Evolutionary conservation across 2,888 invertebrate species (phyloP).

Genomic region (Dendrolimus houi): DNA sequence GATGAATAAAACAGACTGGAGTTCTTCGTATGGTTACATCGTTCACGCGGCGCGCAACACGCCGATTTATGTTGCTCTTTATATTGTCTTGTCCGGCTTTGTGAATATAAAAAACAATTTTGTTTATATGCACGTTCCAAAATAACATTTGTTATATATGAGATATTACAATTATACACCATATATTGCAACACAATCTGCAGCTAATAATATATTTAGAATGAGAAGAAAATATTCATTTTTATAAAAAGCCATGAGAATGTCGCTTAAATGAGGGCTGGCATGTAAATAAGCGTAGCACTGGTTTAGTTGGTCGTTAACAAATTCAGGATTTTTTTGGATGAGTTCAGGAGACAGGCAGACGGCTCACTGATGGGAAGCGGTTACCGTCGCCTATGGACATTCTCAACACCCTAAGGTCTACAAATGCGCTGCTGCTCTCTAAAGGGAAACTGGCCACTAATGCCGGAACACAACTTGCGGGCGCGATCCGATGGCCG

Average conservation of each 20-base stretch:
- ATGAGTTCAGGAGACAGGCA: neutral
- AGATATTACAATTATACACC: too few species aligned
- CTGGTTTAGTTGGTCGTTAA: too few species aligned
- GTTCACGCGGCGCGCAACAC: slow-evolving; percentile 49
- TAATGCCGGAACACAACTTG: neutral
- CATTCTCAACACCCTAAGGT: neutral
- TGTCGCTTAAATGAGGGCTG: too few species aligned
- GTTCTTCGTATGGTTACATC: slow-evolving; percentile 2
- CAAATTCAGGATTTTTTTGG: too few species aligned
- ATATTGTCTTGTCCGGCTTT: slow-evolving; percentile 59
- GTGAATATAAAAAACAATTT: slow-evolving; percentile 70
- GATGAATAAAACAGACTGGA: slow-evolving; percentile 9
- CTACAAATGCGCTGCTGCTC: neutral
- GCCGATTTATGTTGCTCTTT: slow-evolving; percentile 62
- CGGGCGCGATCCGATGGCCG: too few species aligned
- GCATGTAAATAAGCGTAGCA: too few species aligned
- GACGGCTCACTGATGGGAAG: neutral
- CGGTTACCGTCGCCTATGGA: neutral
- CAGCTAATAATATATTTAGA: too few species aligned
- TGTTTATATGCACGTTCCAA: slow-evolving; percentile 10
- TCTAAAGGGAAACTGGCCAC: neutral
- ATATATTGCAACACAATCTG: too few species aligned
- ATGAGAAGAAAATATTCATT: too few species aligned
- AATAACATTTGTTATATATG: too few species aligned
- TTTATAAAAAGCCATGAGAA: too few species aligned